Evolutionary conservation across 2,113 vertebrate genomes (phyloP).

Genomic region (Motacilla tschutschensis): DNA sequence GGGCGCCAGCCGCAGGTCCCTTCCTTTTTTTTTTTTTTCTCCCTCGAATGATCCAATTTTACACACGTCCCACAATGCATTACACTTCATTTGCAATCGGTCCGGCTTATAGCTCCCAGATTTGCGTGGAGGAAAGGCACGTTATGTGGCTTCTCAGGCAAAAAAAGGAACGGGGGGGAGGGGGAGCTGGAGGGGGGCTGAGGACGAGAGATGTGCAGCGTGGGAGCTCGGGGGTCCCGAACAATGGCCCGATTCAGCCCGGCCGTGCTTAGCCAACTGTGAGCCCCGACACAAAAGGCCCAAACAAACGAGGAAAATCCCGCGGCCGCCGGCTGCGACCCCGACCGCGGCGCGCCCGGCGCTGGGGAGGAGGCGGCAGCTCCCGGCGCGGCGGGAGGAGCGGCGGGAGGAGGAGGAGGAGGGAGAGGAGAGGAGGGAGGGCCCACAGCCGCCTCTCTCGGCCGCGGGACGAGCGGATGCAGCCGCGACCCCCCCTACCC

Average conservation of each 20-base stretch:
- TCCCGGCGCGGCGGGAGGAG: background rate
- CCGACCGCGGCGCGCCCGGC: background rate
- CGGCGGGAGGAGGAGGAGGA: background rate
- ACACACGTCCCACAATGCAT: constrained; percentile 89
- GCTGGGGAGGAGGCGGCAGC: background rate
- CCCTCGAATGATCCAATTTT: constrained; percentile 74
- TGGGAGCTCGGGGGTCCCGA: background rate
- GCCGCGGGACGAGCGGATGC: too few species aligned
- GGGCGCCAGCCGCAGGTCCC: constrained; percentile 68
- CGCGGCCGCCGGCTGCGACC: background rate
- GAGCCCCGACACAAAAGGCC: background rate
- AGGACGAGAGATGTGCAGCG: background rate
- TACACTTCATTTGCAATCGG: constrained; percentile 91
- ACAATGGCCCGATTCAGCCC: background rate
- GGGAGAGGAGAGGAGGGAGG: too few species aligned
- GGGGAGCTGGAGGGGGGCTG: constrained; percentile 50
- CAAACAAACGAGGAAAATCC: background rate
- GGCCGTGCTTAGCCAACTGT: background rate
- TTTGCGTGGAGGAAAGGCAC: constrained; percentile 88
- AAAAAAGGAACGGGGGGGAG: constrained; percentile 51
- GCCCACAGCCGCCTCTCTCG: too few species aligned
- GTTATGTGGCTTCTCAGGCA: constrained; percentile 78
- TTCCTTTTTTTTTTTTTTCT: constrained; percentile 51
- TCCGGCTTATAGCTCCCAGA: constrained; percentile 90
- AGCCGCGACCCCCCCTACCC: too few species aligned